These are phyloP conservation scores for Gadus chalcogrammus DNA, from an alignment of 2,113 vertebrate species.

Conservation along the genomic window DNA sequence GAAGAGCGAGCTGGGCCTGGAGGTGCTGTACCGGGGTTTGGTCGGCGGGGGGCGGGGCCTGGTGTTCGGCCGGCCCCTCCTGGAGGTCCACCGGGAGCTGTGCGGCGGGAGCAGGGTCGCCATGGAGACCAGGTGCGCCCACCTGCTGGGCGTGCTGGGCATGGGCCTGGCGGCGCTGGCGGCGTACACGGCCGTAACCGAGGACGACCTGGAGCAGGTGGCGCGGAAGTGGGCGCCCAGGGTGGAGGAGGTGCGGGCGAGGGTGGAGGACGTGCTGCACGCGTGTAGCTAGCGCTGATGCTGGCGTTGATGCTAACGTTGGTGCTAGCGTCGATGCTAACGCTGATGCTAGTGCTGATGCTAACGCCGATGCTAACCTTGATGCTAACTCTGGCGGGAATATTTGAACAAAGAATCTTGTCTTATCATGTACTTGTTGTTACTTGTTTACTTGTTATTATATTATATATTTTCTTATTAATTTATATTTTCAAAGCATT, in stretches of 20 bases:
- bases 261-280: conserved; percentile 4
- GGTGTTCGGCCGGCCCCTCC: conserved; percentile 13
- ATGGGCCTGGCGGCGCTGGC: conserved; percentile 21
- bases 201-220: conserved; percentile 11
- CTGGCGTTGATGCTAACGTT: too few species aligned
- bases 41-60: background rate
- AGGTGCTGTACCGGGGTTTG: conserved; percentile 20
- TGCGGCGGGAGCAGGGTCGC: background rate
- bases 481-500: too few species aligned
- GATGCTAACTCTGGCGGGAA: background rate
- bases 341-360: too few species aligned
- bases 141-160: conserved; percentile 13
- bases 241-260: background rate
- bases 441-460: too few species aligned
- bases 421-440: too few species aligned
- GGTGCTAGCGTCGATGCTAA: too few species aligned
- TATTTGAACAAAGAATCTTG: too few species aligned
- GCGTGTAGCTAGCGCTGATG: conserved; percentile 2
- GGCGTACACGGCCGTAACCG: conserved; percentile 18
- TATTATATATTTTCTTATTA: too few species aligned
- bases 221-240: conserved; percentile 8
- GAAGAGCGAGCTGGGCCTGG: conserved; percentile 14
- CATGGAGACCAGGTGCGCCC: conserved; percentile 16
- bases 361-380: too few species aligned
- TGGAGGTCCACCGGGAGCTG: conserved; percentile 20